Percentiles rank a stretch among this genome's conserved stretches.
phyloP scores from a whole-genome alignment of 2,797 vertebrate species.

The Melanotaenia boesemani region DNA sequence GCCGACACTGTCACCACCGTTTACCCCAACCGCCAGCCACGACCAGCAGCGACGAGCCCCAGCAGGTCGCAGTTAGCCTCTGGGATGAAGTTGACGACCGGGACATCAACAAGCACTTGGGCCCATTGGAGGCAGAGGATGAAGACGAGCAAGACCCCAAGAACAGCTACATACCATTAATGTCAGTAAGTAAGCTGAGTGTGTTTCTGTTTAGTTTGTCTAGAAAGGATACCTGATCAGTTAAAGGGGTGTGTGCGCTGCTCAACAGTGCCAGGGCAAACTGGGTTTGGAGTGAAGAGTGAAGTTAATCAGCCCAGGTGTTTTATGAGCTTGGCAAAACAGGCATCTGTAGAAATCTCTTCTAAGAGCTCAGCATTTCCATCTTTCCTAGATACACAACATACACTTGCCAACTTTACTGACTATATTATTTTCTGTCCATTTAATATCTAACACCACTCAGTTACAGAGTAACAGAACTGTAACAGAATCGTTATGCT shows the following conservation, averaged over 20 bases:
- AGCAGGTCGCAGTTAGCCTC: constrained; percentile 41
- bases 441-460: too few species aligned
- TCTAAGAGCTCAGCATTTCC: too few species aligned
- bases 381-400: too few species aligned
- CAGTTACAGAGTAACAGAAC: too few species aligned
- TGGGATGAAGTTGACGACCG: constrained; percentile 45
- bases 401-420: too few species aligned
- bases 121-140: constrained; percentile 45
- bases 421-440: too few species aligned
- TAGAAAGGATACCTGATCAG: too few species aligned
- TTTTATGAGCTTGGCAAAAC: too few species aligned
- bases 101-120: constrained; percentile 35
- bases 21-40: neutral
- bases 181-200: constrained; percentile 22
- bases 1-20: neutral
- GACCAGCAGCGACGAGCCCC: constrained; percentile 22
- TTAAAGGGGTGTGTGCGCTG: neutral
- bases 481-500: too few species aligned
- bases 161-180: constrained; percentile 31
- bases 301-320: too few species aligned
- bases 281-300: neutral
- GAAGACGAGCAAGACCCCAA: constrained; percentile 33
- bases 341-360: neutral
- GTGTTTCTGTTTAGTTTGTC: neutral
- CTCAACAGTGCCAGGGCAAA: too few species aligned